Evolutionary conservation across 2,797 vertebrate genomes (phyloP).

Genomic region (Perodicticus potto): DNA sequence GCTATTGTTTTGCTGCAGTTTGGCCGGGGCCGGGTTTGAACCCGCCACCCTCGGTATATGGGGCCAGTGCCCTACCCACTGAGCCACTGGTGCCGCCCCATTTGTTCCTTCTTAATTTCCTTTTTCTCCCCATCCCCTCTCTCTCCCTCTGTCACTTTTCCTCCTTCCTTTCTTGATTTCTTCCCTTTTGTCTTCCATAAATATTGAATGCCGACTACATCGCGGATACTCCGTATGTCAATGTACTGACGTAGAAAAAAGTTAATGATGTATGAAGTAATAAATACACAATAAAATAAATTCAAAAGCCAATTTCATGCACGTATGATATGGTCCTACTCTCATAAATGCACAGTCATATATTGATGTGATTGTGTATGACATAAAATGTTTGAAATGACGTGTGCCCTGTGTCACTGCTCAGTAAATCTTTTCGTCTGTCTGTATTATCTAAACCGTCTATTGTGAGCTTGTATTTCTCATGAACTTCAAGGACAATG

Average conservation of each 20-base stretch:
- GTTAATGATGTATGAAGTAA: conserved; percentile 20
- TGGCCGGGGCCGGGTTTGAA: no score
- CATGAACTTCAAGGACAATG: background rate
- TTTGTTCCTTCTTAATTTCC: no score
- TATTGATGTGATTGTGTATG: background rate
- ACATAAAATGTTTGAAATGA: background rate
- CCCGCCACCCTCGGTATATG: no score
- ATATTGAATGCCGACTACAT: background rate
- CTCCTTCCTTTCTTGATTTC: no score
- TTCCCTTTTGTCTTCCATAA: background rate
- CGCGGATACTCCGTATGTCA: background rate
- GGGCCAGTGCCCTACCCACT: no score
- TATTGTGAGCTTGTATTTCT: background rate
- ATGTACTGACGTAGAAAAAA: background rate
- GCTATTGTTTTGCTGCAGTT: no score
- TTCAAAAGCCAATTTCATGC: conserved; percentile 34
- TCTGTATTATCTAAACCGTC: no score
- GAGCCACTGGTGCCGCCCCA: no score
- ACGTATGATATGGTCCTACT: background rate
- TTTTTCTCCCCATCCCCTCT: rapidly evolving
- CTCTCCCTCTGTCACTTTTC: background rate
- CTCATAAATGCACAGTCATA: background rate
- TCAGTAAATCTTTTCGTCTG: background rate
- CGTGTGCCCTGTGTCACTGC: background rate
- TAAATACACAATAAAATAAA: conserved; percentile 53